Evolutionary conservation across 2,888 invertebrate genomes (phyloP).

Genomic region (Caenorhabditis doughertyi): DNA sequence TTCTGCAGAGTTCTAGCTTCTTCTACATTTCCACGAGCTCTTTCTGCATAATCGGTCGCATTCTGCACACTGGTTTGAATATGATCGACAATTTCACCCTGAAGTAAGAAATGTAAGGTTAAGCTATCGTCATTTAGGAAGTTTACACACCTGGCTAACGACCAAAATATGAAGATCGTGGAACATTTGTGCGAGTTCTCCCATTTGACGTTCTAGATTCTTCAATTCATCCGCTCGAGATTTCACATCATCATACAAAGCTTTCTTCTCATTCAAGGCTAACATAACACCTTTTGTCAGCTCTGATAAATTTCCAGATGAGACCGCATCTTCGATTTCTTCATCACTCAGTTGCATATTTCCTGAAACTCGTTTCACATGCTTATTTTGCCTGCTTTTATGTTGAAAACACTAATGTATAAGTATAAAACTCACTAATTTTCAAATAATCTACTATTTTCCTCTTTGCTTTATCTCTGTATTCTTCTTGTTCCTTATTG

Average conservation of each 20-base stretch:
- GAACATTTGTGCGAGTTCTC: constrained; percentile 63
- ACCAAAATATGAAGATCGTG: constrained; percentile 65
- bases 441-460: constrained; percentile 64
- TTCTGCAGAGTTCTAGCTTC: constrained; percentile 66
- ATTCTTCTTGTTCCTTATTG: constrained; percentile 68
- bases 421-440: constrained; percentile 58
- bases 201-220: constrained; percentile 56
- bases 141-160: constrained; percentile 52
- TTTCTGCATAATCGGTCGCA: constrained; percentile 67
- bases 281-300: constrained; percentile 65
- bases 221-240: constrained; percentile 63
- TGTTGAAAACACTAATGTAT: not conserved
- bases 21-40: constrained; percentile 67
- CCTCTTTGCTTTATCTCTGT: constrained; percentile 62
- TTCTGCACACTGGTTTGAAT: constrained; percentile 66
- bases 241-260: constrained; percentile 63
- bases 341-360: constrained; percentile 64
- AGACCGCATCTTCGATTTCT: constrained; percentile 63
- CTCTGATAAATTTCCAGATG: constrained; percentile 63
- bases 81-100: constrained; percentile 71
- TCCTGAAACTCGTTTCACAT: too few species aligned
- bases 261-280: constrained; percentile 60
- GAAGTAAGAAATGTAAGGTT: constrained; percentile 14
- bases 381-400: too few species aligned
- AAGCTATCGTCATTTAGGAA: not conserved